A percentile compares a stretch with the other conserved stretches of the same genome.
Evolutionary conservation across 2,113 vertebrate genomes (phyloP).

Genomic region (Spilogale gracilis): DNA sequence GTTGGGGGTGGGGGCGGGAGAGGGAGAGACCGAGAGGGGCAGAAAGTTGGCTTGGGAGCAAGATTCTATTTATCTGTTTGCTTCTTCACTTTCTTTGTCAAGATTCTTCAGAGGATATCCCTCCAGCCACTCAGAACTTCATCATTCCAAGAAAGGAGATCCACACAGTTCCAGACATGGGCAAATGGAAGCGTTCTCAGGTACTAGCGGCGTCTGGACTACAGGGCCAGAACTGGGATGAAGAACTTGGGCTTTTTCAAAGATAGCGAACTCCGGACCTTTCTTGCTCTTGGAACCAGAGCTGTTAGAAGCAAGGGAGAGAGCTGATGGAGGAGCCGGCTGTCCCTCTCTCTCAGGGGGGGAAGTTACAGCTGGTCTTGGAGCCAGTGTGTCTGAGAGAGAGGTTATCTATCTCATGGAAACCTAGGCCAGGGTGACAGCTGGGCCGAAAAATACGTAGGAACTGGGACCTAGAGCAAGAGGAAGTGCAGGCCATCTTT

Average conservation of each 20-base stretch:
- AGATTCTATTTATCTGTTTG: conserved; percentile 43
- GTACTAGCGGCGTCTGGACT: conserved; percentile 81
- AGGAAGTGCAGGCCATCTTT: background rate
- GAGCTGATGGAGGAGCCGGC: background rate
- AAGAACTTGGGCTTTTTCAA: background rate
- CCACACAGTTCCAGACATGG: conserved; percentile 96
- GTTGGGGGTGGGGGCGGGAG: background rate
- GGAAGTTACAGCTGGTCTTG: background rate
- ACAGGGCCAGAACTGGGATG: background rate
- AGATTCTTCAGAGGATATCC: conserved; percentile 92
- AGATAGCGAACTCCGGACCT: background rate
- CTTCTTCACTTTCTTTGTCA: conserved; percentile 61
- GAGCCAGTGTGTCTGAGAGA: background rate
- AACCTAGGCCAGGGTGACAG: background rate
- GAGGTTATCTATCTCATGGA: background rate
- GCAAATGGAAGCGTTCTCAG: conserved; percentile 98
- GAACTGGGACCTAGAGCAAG: background rate
- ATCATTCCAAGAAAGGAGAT: conserved; percentile 97
- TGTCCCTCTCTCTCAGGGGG: background rate
- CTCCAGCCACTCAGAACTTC: conserved; percentile 87
- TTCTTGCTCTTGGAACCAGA: background rate
- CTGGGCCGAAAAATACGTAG: background rate
- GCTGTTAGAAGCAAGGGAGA: background rate
- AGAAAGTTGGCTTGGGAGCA: background rate
- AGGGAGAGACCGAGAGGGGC: background rate